Base-by-base conservation (phyloP, 92 coral and sea anemone genomes). In the Porites evermanni region DNA sequence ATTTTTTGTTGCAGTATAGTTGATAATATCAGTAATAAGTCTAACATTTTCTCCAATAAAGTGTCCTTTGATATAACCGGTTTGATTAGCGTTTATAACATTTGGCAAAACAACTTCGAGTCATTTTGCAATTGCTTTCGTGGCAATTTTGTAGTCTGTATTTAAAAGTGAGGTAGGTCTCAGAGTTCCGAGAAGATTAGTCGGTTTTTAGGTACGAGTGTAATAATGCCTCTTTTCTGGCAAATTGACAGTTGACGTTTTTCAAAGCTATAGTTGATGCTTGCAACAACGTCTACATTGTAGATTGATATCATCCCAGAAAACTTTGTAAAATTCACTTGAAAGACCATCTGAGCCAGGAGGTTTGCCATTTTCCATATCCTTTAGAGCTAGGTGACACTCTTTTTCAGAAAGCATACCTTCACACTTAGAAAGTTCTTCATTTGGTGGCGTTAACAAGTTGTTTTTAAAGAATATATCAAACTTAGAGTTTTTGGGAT, bases 271-370 rank as follows among this genome's bases (percentile, higher is more conserved):
- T 70, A 70, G 47, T 82, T 82, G 70, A 75, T 75, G 66, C 60
- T 72, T 38, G 58, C 58, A 72, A 44, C 4, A 52, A 44, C 77
- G 23, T 72, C 16, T 72, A 11, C 29, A 24, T 24, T 24, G 29
- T 24, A 26, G 77, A 11, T 72, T 72, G 47, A 72, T 20, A 18
- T 72, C 9, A 10, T 80, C 61, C 52, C 75, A 68, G 52, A 85
- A 74, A 52, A 19, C 24, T 74, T 21, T 17, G 74, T 85, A 67
- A 85, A 76, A 68, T 76, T 85, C 69, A 44, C 29, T 65, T 18
- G 83, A 18, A 16, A 85, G 67, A 12, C 89, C 89, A 53, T 85
- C 89, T 19, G 84, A 29, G 70, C 89, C 89, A 6, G 84, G 89
- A 0, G 78, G 6, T 67, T 85, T 85, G n/a, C 74, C 61, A 17